phyloP scores from a whole-genome alignment of 2,797 vertebrate genomes.

The Typhlichthys eigenmanni region DNA sequence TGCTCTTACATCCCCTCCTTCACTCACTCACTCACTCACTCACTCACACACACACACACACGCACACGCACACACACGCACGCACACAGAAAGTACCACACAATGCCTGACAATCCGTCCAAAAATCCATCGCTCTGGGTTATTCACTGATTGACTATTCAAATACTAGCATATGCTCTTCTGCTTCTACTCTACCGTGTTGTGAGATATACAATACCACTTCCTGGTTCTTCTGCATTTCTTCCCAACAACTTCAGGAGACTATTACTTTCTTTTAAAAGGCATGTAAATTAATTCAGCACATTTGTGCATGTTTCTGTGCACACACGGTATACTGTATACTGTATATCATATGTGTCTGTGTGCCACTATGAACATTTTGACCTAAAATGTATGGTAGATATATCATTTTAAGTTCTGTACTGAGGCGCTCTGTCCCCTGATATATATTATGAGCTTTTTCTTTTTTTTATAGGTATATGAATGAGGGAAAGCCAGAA shows the following conservation, averaged over 20 bases:
- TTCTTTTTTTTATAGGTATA: conserved; percentile 19
- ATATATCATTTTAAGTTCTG: conserved; percentile 46
- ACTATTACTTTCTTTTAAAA: conserved; percentile 75
- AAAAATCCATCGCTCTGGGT: conserved; percentile 89
- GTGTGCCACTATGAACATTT: conserved; percentile 38
- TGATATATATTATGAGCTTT: conserved; percentile 45
- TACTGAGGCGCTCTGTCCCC: conserved; percentile 38
- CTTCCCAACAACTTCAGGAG: conserved; percentile 65
- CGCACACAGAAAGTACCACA: conserved; percentile 40
- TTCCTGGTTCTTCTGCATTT: conserved; percentile 74
- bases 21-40: conserved; percentile 22
- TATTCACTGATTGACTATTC: conserved; percentile 99
- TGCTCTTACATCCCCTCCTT: conserved; percentile 66
- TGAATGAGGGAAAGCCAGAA: conserved; percentile 21
- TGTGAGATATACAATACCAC: conserved; percentile 74
- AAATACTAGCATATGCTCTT: conserved; percentile 88
- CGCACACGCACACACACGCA: conserved; percentile 26
- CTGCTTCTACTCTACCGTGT: conserved; percentile 74
- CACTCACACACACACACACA: conserved; percentile 3
- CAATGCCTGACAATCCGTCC: conserved; percentile 78
- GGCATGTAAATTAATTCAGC: conserved; percentile 66
- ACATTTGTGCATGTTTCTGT: conserved; percentile 46
- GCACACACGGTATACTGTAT: conserved; percentile 26
- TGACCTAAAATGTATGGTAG: conserved; percentile 49
- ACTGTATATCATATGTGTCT: conserved; percentile 12